These are phyloP conservation scores for Turdus rufiventris DNA, from an alignment of 2,113 vertebrate genomes.

Conservation along the genomic window DNA sequence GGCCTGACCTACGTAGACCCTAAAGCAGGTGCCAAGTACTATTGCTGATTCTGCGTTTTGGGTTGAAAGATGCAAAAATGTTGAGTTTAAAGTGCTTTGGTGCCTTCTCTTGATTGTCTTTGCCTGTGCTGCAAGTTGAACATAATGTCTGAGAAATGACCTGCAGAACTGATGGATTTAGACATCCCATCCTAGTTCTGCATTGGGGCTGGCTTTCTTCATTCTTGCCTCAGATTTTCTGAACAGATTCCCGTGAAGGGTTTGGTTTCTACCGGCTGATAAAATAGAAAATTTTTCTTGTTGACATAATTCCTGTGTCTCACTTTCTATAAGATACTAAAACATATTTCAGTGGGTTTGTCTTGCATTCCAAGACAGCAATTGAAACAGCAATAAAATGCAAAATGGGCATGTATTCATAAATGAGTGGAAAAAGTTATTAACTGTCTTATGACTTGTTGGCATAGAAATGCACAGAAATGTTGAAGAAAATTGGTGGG, in stretches of 20 bases:
- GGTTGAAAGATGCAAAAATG: not conserved
- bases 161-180: not conserved
- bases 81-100: not conserved
- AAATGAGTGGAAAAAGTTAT: not conserved
- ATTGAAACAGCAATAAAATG: not conserved
- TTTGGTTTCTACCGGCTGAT: not conserved
- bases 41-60: not conserved
- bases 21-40: not conserved
- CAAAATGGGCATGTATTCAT: not conserved
- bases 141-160: not conserved
- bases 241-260: not conserved
- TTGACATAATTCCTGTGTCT: not conserved
- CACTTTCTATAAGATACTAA: accelerated
- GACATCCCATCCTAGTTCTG: not conserved
- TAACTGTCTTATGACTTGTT: not conserved
- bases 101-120: not conserved
- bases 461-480: not conserved
- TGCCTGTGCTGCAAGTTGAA: not conserved
- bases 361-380: not conserved
- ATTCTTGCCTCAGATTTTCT: not conserved
- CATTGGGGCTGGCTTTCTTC: not conserved
- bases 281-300: not conserved
- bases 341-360: not conserved
- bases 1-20: not conserved
- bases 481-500: not conserved